A percentile compares a stretch with the other conserved stretches of the same genome.
Evolutionary conservation across 2,797 vertebrate species (phyloP).

Genomic region (Periophthalmus magnuspinnatus): DNA sequence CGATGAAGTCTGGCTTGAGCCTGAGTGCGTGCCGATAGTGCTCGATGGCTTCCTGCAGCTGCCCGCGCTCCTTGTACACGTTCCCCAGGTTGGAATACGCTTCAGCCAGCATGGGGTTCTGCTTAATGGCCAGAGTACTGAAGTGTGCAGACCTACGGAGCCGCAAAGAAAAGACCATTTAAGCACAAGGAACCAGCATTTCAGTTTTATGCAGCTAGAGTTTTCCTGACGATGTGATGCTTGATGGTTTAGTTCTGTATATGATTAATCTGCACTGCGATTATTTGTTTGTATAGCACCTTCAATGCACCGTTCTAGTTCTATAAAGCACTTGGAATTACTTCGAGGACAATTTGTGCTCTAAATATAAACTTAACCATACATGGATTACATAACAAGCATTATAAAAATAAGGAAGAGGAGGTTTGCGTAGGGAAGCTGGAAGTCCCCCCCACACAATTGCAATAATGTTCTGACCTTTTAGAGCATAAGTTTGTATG

Average conservation of each 20-base stretch:
- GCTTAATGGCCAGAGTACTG: conserved; percentile 98
- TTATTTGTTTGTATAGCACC: neutral
- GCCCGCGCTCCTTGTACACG: conserved; percentile 97
- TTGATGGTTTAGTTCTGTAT: neutral
- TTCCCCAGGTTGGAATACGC: conserved; percentile 98
- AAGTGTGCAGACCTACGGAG: conserved; percentile 94
- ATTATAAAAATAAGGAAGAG: no score
- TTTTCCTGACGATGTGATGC: neutral
- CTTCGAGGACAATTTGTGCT: neutral
- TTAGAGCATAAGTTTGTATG: neutral
- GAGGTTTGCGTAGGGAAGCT: neutral
- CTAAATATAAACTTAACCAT: no score
- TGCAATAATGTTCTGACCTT: neutral
- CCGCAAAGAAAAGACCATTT: conserved; percentile 21
- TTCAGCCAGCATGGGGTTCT: conserved; percentile 97
- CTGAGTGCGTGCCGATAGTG: conserved; percentile 96
- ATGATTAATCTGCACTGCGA: no score
- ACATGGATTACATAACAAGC: no score
- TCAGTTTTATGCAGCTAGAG: neutral
- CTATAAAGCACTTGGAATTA: neutral
- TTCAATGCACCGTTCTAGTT: neutral
- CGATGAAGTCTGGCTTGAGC: conserved; percentile 98
- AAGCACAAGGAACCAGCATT: neutral
- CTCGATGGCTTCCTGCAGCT: conserved; percentile 97
- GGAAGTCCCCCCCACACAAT: no score